A percentile compares a stretch with the other conserved stretches of the same genome.
Evolutionary conservation across 2,113 vertebrate genomes (phyloP).

Genomic region (Machaerirhynchus nigripectus): DNA sequence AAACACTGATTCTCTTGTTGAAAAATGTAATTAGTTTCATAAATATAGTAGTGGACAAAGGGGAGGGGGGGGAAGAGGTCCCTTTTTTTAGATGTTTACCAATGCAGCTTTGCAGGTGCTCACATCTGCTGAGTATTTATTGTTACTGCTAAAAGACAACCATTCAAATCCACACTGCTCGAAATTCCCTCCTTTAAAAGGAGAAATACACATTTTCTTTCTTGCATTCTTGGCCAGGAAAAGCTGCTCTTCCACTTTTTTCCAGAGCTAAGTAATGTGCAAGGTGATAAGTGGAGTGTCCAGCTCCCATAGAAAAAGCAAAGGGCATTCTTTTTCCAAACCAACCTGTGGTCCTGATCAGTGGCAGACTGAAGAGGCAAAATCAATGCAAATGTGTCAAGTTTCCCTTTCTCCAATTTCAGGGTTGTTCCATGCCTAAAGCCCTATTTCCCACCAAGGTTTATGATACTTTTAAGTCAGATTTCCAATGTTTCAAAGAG

Average conservation of each 20-base stretch:
- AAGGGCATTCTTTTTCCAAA: background rate
- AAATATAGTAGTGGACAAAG: conserved; percentile 33
- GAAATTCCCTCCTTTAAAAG: background rate
- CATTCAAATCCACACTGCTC: background rate
- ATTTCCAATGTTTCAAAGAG: background rate
- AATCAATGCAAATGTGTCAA: background rate
- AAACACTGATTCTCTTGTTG: conserved; percentile 56
- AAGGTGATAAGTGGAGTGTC: background rate
- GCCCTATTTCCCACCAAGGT: background rate
- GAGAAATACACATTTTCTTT: background rate
- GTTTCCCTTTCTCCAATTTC: background rate
- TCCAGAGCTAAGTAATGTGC: background rate
- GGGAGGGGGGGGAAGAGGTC: background rate
- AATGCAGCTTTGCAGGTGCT: background rate
- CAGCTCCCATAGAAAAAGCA: background rate
- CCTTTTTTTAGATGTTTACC: background rate
- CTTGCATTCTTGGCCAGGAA: background rate
- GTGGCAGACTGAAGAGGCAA: background rate
- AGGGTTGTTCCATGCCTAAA: background rate
- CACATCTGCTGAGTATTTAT: background rate
- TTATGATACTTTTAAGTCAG: background rate
- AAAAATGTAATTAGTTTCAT: conserved; percentile 45
- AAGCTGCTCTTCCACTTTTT: background rate
- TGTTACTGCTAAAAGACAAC: background rate
- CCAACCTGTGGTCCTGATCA: background rate